Evolutionary conservation across 2,113 vertebrate genomes (phyloP).

Genomic region (Lepisosteus oculatus): DNA sequence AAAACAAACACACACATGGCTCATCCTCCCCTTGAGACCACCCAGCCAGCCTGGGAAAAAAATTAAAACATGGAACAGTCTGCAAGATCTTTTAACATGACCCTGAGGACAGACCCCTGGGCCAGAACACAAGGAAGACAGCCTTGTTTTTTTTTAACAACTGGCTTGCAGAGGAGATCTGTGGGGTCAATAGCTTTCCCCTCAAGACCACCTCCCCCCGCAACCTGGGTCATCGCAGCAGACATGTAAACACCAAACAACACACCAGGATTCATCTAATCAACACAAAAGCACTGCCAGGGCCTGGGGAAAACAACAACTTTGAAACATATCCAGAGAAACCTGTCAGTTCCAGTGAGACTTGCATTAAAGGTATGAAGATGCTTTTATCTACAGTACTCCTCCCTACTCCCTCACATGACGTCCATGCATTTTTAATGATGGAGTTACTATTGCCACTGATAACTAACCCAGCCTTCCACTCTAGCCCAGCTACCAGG

Average conservation of each 20-base stretch:
- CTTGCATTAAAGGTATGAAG: not conserved
- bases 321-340: not conserved
- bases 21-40: constrained; percentile 1
- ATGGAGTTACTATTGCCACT: not conserved
- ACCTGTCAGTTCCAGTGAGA: not conserved
- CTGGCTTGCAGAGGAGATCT: no score
- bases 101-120: not conserved
- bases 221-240: not conserved
- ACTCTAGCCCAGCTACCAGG: not conserved
- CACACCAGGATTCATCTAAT: not conserved
- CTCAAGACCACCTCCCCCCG: not conserved
- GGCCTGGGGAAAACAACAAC: not conserved
- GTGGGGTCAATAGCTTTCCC: not conserved
- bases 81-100: not conserved
- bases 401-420: not conserved
- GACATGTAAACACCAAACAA: not conserved
- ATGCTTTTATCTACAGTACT: not conserved
- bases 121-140: not conserved
- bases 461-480: not conserved
- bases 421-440: not conserved
- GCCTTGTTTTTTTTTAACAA: not conserved
- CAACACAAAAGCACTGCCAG: not conserved
- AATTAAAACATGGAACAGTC: not conserved
- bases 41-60: constrained; percentile 4
- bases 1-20: not conserved